phyloP scores from a whole-genome alignment of 2,888 invertebrate genomes.

The Steinernema carpocapsae region DNA sequence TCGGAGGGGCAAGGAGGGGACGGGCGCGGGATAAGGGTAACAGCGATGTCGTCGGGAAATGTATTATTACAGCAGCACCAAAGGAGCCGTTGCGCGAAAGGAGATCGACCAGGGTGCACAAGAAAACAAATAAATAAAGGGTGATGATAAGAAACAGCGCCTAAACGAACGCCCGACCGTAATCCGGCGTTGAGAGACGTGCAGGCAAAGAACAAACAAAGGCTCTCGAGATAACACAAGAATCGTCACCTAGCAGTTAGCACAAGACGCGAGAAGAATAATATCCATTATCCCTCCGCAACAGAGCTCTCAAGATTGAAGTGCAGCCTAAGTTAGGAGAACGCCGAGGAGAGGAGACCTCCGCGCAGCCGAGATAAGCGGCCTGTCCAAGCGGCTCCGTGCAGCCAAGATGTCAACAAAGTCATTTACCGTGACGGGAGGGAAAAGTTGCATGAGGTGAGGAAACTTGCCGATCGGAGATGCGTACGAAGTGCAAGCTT shows the following conservation, averaged over 20 bases:
- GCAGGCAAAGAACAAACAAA: slow-evolving; percentile 1
- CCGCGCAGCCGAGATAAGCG: neutral
- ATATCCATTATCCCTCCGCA: slow-evolving; percentile 17
- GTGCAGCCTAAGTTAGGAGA: slow-evolving; percentile 8
- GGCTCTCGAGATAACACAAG: neutral
- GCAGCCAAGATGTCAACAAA: neutral
- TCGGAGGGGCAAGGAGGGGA: neutral
- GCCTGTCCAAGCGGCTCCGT: neutral
- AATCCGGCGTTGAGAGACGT: neutral
- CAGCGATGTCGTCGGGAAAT: slow-evolving; percentile 10
- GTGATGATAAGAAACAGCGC: no score
- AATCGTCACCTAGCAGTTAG: neutral
- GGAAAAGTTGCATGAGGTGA: no score
- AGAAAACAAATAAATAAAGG: no score
- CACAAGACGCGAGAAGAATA: slow-evolving; percentile 5
- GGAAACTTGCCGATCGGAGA: no score
- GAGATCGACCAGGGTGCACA: no score
- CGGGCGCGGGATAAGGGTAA: neutral
- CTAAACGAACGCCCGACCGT: no score
- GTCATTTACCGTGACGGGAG: no score
- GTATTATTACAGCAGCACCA: neutral
- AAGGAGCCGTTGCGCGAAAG: slow-evolving; percentile 13
- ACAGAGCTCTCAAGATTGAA: neutral
- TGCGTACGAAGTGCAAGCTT: neutral
- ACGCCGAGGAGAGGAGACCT: neutral